A percentile compares a stretch with the other conserved stretches of the same genome.
Evolutionary conservation across 2,113 vertebrate genomes (phyloP).

Genomic region (Benitochromis conjunctus): DNA sequence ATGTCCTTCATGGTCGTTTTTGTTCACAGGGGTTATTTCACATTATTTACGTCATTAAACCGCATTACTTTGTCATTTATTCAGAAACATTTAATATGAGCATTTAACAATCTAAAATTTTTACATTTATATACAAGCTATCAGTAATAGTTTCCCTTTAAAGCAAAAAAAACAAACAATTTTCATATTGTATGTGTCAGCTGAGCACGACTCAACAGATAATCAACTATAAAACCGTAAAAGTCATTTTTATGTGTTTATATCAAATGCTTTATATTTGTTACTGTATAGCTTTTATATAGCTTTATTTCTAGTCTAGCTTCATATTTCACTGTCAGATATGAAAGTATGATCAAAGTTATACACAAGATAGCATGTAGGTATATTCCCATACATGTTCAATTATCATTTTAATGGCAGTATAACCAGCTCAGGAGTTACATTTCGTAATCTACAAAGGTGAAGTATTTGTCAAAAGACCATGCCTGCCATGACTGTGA

Average conservation of each 20-base stretch:
- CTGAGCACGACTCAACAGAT: background rate
- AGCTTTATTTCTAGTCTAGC: background rate
- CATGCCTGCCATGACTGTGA: background rate
- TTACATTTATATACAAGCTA: background rate
- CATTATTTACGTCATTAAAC: background rate
- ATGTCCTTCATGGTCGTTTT: background rate
- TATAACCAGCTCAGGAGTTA: background rate
- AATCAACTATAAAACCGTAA: background rate
- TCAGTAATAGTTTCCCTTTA: too few species aligned
- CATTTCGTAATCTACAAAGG: background rate
- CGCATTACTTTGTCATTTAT: too few species aligned
- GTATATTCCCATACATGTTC: background rate
- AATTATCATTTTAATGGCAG: background rate
- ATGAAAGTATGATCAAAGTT: background rate
- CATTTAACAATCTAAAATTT: background rate
- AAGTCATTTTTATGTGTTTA: background rate
- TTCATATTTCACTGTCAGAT: background rate
- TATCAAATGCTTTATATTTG: background rate
- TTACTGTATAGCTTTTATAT: background rate
- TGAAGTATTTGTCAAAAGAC: background rate
- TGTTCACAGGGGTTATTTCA: background rate
- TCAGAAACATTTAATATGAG: too few species aligned
- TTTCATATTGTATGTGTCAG: background rate
- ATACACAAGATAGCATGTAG: background rate
- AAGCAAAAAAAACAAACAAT: background rate